Conservation (phyloP, 2,797 vertebrate species). For the Pampus argenteus region DNA sequence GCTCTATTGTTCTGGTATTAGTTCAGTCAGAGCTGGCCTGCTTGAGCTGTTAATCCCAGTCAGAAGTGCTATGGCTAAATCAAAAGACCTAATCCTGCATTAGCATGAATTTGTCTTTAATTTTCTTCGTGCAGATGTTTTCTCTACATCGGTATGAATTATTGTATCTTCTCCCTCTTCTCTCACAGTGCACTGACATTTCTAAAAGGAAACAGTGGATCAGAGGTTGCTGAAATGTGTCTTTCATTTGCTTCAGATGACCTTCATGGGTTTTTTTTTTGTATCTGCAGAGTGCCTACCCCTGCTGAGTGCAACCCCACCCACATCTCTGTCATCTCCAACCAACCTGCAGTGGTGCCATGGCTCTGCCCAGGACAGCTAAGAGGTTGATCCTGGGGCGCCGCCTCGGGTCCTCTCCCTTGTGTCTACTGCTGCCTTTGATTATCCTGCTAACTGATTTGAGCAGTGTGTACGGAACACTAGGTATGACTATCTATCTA, state of each 20-base stretch:
- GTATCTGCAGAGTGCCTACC: slow-evolving; percentile 80
- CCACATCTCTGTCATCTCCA: slow-evolving; percentile 51
- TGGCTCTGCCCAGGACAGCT: slow-evolving; percentile 67
- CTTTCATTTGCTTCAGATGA: slow-evolving; percentile 40
- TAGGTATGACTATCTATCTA: slow-evolving; percentile 71
- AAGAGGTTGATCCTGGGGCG: slow-evolving; percentile 58
- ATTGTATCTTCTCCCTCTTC: slow-evolving; percentile 24
- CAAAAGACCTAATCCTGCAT: slow-evolving; percentile 75
- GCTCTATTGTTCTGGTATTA: slow-evolving; percentile 77
- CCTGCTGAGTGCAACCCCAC: slow-evolving; percentile 70
- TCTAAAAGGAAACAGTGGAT: slow-evolving; percentile 43
- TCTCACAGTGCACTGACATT: slow-evolving; percentile 42
- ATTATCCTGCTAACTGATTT: slow-evolving; percentile 73
- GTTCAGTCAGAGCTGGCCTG: slow-evolving; percentile 67
- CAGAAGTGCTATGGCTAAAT: slow-evolving; percentile 69
- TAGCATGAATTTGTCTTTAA: slow-evolving; percentile 70
- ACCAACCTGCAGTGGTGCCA: slow-evolving; percentile 61
- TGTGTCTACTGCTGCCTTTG: slow-evolving; percentile 69
- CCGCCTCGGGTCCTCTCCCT: slow-evolving; percentile 56
- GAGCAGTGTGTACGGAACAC: slow-evolving; percentile 70
- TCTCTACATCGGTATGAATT: slow-evolving; percentile 39
- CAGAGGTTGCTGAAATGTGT: slow-evolving; percentile 38
- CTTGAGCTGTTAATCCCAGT: slow-evolving; percentile 75
- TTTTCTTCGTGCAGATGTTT: slow-evolving; percentile 61
- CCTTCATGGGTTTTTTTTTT: slow-evolving; percentile 40